A percentile compares a stretch with the other conserved stretches of the same genome.
phyloP scores from a whole-genome alignment of 2,797 vertebrate species.

The Coregonus ussuriensis region DNA sequence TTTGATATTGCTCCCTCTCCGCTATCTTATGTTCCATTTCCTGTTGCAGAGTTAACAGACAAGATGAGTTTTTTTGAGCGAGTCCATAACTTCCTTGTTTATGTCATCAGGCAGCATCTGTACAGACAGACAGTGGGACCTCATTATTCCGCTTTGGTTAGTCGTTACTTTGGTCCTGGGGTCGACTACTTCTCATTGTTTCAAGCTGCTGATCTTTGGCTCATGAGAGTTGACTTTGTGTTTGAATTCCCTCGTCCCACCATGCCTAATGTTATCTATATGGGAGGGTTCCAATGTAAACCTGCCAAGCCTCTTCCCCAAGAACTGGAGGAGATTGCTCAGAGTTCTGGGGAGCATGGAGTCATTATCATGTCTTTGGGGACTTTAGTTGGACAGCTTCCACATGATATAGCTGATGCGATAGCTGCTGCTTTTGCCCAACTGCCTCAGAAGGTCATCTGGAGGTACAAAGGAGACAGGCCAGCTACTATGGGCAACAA shows the following conservation, averaged over 20 bases:
- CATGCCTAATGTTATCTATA: conserved; percentile 78
- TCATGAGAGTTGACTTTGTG: conserved; percentile 47
- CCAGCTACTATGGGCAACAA: conserved; percentile 71
- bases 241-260: conserved; percentile 74
- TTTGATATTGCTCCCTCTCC: conserved; percentile 15
- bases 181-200: not conserved
- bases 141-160: conserved; percentile 44
- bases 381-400: conserved; percentile 65
- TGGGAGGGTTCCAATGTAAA: conserved; percentile 80
- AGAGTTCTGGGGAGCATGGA: conserved; percentile 73
- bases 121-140: too few species aligned
- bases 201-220: conserved; percentile 36
- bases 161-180: conserved; percentile 25
- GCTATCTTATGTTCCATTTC: conserved; percentile 2
- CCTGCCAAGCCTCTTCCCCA: conserved; percentile 65
- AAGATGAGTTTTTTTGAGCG: conserved; percentile 2
- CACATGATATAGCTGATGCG: conserved; percentile 59
- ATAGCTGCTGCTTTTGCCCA: conserved; percentile 70
- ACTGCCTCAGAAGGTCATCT: conserved; percentile 78
- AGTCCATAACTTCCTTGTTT: not conserved
- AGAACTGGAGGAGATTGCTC: conserved; percentile 71
- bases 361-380: conserved; percentile 78
- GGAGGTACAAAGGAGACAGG: conserved; percentile 67
- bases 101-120: not conserved
- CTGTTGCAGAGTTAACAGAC: not conserved